Conservation (phyloP, 1,140 invertebrate species). For the Brachionus asplanchnoidis region DNA sequence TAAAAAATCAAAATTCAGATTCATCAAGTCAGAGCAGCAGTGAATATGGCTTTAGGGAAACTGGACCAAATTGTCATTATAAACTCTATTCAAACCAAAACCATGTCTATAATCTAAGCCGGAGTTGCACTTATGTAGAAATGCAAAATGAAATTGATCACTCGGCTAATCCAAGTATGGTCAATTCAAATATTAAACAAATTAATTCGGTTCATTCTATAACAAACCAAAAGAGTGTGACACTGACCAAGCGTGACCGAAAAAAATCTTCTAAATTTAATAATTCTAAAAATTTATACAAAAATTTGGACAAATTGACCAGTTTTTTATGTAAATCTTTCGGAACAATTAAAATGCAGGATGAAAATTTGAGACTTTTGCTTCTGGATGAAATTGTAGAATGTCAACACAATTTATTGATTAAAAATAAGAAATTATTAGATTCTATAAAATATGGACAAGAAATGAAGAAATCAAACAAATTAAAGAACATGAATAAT, state of each 20-base stretch:
- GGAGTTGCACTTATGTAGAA: background rate
- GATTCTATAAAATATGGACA: background rate
- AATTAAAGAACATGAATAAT: background rate
- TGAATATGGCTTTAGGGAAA: background rate
- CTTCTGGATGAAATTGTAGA: constrained; percentile 37
- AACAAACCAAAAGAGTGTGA: background rate
- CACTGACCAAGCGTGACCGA: background rate
- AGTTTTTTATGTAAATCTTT: background rate
- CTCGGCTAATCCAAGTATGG: background rate
- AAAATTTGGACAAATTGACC: constrained; percentile 26
- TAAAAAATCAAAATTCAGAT: background rate
- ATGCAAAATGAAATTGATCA: background rate
- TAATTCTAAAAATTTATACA: background rate
- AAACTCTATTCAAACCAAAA: background rate
- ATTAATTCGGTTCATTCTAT: background rate
- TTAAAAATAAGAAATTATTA: background rate
- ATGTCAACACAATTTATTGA: background rate
- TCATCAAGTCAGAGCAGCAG: background rate
- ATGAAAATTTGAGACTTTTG: constrained; percentile 26
- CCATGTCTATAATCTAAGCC: background rate
- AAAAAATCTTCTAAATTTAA: background rate
- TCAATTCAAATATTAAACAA: background rate
- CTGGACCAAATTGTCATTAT: background rate
- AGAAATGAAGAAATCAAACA: background rate
- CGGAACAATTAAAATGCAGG: background rate